Evolutionary conservation across 37 sponge, comb jelly and placozoan species (phyloP).

Genomic region (Beroe ovata): DNA sequence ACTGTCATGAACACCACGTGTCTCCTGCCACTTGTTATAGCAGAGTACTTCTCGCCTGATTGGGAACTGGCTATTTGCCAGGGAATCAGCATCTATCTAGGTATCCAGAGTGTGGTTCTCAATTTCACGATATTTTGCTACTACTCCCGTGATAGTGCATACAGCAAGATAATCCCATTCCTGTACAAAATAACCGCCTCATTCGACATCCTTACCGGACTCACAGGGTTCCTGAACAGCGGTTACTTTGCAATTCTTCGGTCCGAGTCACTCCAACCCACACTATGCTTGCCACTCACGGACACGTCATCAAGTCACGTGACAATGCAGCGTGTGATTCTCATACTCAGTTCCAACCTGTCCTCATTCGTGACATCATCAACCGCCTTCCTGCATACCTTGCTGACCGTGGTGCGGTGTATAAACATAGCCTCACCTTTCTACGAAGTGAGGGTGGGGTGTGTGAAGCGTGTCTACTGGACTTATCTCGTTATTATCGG

Average conservation of each 20-base stretch:
- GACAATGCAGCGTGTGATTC: neutral
- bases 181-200: constrained; percentile 18
- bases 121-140: constrained; percentile 23
- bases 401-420: constrained; percentile 51
- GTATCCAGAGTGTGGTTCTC: constrained; percentile 12
- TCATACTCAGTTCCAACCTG: neutral
- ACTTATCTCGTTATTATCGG: neutral
- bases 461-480: neutral
- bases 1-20: constrained; percentile 4
- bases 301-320: neutral
- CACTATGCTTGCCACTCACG: neutral
- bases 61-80: neutral
- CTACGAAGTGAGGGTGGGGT: constrained; percentile 2
- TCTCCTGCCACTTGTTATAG: neutral
- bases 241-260: constrained; percentile 49
- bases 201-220: constrained; percentile 4
- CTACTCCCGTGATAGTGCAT: neutral
- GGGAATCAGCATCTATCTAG: neutral
- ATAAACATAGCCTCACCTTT: constrained; percentile 31
- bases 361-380: constrained; percentile 2
- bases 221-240: constrained; percentile 48
- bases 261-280: neutral
- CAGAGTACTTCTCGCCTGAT: neutral
- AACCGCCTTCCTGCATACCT: constrained; percentile 50
- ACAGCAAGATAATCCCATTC: constrained; percentile 25